These are phyloP conservation scores for Tachypleus tridentatus DNA, from an alignment of 1,140 invertebrate species.

Conservation along the genomic window DNA sequence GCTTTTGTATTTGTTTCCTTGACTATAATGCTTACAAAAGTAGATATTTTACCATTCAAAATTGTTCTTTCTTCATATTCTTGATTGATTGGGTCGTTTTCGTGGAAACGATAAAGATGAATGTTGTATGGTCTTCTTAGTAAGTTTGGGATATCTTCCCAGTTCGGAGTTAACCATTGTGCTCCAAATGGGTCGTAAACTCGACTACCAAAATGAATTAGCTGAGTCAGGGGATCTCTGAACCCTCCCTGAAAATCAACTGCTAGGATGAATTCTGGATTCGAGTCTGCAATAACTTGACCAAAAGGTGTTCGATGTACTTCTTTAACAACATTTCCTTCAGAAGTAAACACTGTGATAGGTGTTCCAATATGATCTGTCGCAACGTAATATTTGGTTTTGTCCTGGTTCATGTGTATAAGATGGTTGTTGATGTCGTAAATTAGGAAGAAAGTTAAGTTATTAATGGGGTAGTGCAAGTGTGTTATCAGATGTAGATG, in stretches of 20 bases:
- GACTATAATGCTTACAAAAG: neutral
- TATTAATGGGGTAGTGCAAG: constrained; percentile 80
- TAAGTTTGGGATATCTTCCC: constrained; percentile 69
- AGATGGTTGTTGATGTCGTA: constrained; percentile 84
- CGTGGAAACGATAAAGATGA: constrained; percentile 78
- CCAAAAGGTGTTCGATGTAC: constrained; percentile 89
- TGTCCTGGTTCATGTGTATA: constrained; percentile 76
- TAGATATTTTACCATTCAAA: constrained; percentile 13
- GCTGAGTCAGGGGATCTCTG: constrained; percentile 72
- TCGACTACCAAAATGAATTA: constrained; percentile 84
- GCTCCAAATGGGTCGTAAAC: constrained; percentile 90
- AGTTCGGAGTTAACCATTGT: constrained; percentile 86
- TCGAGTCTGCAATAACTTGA: constrained; percentile 86
- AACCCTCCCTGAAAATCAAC: constrained; percentile 87
- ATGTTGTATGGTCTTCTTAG: constrained; percentile 59
- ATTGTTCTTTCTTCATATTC: constrained; percentile 12
- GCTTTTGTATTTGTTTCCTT: neutral
- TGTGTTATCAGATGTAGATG: constrained; percentile 62
- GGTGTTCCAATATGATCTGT: constrained; percentile 91
- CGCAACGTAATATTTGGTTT: constrained; percentile 87
- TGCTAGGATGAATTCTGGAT: constrained; percentile 82
- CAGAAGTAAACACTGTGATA: constrained; percentile 86
- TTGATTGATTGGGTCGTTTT: constrained; percentile 85
- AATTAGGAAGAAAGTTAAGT: constrained; percentile 64
- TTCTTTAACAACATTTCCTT: constrained; percentile 83